These are phyloP conservation scores for Ariolimax columbianus DNA, from an alignment of 2,888 invertebrate genomes.

Conservation along the genomic window DNA sequence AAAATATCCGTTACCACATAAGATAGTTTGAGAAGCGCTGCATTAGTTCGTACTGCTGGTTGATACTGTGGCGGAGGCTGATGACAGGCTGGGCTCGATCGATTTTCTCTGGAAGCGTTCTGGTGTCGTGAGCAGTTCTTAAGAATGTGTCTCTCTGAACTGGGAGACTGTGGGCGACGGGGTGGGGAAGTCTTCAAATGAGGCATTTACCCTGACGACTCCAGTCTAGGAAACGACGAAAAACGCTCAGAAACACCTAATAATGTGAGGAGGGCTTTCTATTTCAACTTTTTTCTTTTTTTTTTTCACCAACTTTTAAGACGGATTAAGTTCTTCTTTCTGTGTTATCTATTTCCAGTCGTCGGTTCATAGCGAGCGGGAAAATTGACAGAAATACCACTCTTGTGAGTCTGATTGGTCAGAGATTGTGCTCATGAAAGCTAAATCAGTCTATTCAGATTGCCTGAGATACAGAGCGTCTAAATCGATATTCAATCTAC, in stretches of 20 bases:
- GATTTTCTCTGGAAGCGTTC: not conserved
- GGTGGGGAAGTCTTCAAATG: not conserved
- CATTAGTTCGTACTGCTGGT: not conserved
- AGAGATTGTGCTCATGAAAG: no score
- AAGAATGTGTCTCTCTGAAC: not conserved
- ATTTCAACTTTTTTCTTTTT: not conserved
- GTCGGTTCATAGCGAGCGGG: no score
- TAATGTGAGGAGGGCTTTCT: not conserved
- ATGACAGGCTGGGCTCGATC: slow-evolving; percentile 9
- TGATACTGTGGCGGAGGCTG: not conserved
- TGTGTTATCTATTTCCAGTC: no score
- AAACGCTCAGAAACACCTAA: not conserved
- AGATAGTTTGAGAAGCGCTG: not conserved
- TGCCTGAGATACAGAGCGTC: no score
- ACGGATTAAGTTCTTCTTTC: no score
- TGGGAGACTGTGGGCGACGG: not conserved
- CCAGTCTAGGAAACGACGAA: not conserved
- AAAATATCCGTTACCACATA: not conserved
- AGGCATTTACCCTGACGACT: not conserved
- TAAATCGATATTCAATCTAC: no score
- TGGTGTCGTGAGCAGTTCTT: not conserved
- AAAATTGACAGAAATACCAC: no score
- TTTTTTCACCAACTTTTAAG: not conserved
- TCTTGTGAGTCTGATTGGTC: no score
- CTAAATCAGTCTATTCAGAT: no score